phyloP scores from a whole-genome alignment of 2,797 vertebrate species.

The Octomys mimax region DNA sequence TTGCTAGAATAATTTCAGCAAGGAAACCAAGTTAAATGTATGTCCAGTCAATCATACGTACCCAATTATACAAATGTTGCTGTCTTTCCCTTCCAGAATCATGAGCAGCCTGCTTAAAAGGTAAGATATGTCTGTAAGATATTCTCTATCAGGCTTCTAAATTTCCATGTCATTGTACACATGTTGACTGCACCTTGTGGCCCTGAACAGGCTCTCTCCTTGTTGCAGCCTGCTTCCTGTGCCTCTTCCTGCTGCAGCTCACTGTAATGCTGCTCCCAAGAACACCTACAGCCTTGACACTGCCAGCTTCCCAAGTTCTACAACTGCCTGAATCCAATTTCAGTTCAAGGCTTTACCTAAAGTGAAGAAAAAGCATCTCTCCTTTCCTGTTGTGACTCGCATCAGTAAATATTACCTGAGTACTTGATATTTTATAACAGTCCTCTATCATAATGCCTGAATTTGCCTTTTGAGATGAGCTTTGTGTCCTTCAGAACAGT shows the following conservation, averaged over 20 bases:
- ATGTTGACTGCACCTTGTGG: too few relatives aligned
- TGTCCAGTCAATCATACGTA: neutral
- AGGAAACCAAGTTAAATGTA: neutral
- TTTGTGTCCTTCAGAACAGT: neutral
- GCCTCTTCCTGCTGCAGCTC: neutral
- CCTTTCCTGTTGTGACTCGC: neutral
- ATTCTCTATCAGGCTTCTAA: neutral
- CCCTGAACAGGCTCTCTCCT: neutral
- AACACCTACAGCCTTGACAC: neutral
- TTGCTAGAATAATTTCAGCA: neutral
- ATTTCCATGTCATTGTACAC: neutral
- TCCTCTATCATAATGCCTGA: neutral
- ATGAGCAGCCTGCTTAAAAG: neutral
- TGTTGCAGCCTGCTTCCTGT: neutral
- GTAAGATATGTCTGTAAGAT: neutral
- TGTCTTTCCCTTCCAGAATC: neutral
- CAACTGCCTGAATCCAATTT: neutral
- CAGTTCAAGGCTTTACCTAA: neutral
- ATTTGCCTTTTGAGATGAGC: neutral
- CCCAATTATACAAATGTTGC: neutral
- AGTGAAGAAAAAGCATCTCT: neutral
- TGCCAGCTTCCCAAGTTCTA: neutral
- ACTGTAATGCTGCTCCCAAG: neutral
- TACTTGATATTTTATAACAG: neutral
- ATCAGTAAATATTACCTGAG: constrained; percentile 1